Conservation (phyloP, 2,888 invertebrate genomes). For the Ephialtes manifestator region DNA sequence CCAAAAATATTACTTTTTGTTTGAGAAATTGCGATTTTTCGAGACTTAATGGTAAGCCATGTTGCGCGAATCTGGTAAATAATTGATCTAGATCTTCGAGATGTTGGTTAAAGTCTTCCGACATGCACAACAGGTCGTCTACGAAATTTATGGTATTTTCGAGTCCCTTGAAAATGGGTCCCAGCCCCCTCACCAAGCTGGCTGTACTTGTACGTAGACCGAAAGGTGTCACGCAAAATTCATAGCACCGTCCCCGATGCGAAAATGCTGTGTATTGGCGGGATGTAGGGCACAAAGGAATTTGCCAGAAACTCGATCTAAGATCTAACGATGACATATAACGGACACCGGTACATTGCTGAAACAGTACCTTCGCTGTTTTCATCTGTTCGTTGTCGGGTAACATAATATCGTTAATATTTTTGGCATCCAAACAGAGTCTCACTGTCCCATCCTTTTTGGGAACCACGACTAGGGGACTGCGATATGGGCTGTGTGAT, state of each 20-base stretch:
- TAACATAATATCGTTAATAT: no score
- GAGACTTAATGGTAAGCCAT: neutral
- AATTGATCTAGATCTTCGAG: neutral
- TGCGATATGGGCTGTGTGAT: no score
- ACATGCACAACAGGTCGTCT: neutral
- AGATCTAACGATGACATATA: neutral
- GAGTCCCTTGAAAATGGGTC: neutral
- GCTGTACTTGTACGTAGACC: no score
- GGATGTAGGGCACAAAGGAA: neutral
- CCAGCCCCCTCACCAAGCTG: neutral
- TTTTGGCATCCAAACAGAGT: no score
- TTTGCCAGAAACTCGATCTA: constrained; percentile 18
- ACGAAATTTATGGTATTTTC: neutral
- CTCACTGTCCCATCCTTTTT: neutral
- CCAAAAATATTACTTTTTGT: neutral
- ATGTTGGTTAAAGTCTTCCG: constrained; percentile 12
- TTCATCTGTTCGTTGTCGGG: neutral
- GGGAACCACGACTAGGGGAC: neutral
- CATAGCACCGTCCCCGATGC: no score
- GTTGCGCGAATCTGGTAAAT: neutral
- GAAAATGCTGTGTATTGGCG: constrained; percentile 18
- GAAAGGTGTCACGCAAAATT: no score
- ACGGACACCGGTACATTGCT: neutral
- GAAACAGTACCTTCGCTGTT: neutral
- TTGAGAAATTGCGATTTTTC: constrained; percentile 13